Evolutionary conservation across 2,888 invertebrate species (phyloP), one percentile per base, ranked within the genome.

Genomic region (Eristalis arbustorum): DNA sequence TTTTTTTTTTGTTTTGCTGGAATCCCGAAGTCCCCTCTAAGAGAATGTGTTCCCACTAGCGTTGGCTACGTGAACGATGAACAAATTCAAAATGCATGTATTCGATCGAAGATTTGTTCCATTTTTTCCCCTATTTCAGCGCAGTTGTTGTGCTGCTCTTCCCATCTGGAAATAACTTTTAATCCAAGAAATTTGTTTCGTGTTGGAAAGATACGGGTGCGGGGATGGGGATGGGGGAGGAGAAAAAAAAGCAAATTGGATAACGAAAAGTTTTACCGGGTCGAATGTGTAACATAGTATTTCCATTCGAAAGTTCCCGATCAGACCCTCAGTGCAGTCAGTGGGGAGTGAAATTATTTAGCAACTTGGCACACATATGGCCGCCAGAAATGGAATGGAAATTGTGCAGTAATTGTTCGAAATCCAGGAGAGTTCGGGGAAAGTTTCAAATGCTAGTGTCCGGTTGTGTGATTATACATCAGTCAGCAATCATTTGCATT

Each of bases 11-110:
- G 59, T 25, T 59, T 23, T 59, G 11, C 49, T 11, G 1, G 10
- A 34, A n/a, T 63, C 28, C 75, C 63, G 68, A 18, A 49, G 8
- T 49, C 18, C 18, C 28, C 37, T 37, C 18, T 73, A 68, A 49
- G 81, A 81, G 23, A 25, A 28, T 69, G 64, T 72, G 62, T 34
- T 73, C 69, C 64, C 59, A 49, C 10, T 34, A 42, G 59, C 64
- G 62, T 71, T 61, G 57, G 25, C 49, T 57, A 69, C 63, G 31
- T 37, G 56, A 49, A 64, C 34, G 68, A 64, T 68, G 76, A 57
- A 81, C 72, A 84, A 85, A 85, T 81, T 81, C 73, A 85, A 85
- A 85, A 85, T 81, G 81, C 81, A 77, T 81, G 84, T 81, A 77
- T 81, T 81, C 76, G 76, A 77, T 85, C 81, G 73, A 67, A 66